A percentile compares a stretch with the other conserved stretches of the same genome.
Evolutionary conservation across 1,140 invertebrate species (phyloP).

Genomic region (Euura lappo): DNA sequence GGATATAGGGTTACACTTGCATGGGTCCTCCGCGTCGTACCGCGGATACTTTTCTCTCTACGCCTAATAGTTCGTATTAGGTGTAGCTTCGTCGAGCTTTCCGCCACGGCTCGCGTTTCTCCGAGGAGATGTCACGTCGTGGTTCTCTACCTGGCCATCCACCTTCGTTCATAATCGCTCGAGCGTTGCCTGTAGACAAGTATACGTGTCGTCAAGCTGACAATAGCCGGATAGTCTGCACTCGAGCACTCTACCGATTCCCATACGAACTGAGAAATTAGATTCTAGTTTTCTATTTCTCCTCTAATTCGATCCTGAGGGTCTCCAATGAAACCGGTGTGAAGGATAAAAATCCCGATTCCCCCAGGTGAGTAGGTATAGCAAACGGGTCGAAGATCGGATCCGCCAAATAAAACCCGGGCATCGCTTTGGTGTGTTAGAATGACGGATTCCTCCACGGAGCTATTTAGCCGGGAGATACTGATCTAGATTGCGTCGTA

Average conservation of each 20-base stretch:
- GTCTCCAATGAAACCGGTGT: too few species aligned
- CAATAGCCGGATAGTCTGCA: conserved; percentile 7
- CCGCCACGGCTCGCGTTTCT: background rate
- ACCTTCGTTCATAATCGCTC: conserved; percentile 29
- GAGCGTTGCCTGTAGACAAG: conserved; percentile 40
- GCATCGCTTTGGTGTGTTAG: conserved; percentile 41
- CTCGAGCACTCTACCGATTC: too few species aligned
- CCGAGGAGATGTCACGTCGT: background rate
- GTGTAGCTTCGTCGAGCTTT: background rate
- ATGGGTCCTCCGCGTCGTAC: conserved; percentile 21
- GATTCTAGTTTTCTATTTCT: too few species aligned
- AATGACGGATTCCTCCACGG: conserved; percentile 53
- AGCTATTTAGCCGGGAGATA: conserved; percentile 54
- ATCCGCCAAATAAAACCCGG: background rate
- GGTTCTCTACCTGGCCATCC: background rate
- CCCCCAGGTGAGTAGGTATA: background rate
- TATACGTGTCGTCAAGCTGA: conserved; percentile 31
- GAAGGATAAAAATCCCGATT: too few species aligned
- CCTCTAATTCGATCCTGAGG: too few species aligned
- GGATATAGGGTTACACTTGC: conserved; percentile 54
- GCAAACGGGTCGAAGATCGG: background rate
- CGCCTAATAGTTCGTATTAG: conserved; percentile 26
- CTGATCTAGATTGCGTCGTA: conserved; percentile 49
- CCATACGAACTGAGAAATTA: too few species aligned
- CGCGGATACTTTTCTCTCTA: conserved; percentile 24